Percentiles rank a stretch among this genome's conserved stretches.
phyloP scores from a whole-genome alignment of 2,113 vertebrate genomes.

The Microcebus griseorufus region DNA sequence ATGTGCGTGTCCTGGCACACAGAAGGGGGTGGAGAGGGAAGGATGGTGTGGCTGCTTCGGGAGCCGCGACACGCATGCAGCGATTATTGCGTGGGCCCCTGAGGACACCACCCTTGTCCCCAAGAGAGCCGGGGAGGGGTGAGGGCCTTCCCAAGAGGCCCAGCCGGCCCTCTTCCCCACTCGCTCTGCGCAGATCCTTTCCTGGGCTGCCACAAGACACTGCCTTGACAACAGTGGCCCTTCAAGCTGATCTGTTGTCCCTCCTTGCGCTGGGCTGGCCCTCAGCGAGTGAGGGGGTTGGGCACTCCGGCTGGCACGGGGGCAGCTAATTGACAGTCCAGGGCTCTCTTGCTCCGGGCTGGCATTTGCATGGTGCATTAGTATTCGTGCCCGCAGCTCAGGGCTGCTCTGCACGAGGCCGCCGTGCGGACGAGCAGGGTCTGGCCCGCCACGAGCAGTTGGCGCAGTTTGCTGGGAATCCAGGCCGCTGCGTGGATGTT shows the following conservation, averaged over 20 bases:
- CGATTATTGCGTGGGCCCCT: background rate
- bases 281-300: background rate
- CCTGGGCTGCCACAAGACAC: background rate
- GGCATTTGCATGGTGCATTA: slow-evolving; percentile 57
- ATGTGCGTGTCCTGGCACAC: background rate
- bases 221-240: slow-evolving; percentile 44
- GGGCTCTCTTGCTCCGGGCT: slow-evolving; percentile 49
- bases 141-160: background rate
- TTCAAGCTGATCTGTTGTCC: slow-evolving; percentile 10
- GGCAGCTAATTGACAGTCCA: slow-evolving; percentile 68
- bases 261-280: slow-evolving; percentile 25
- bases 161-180: background rate
- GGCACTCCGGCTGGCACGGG: background rate
- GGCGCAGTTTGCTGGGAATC: background rate
- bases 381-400: slow-evolving; percentile 54
- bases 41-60: background rate
- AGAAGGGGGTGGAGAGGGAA: background rate
- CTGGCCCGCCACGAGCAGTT: background rate
- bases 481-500: background rate
- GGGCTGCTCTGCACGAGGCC: slow-evolving; percentile 24
- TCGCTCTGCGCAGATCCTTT: background rate
- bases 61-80: too few relatives aligned
- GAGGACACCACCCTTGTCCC: background rate
- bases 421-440: slow-evolving; percentile 9
- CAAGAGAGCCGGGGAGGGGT: too few relatives aligned